Evolutionary conservation across 2,113 vertebrate genomes (phyloP), one percentile per base, ranked within the genome.

Genomic region (Alligator mississippiensis): DNA sequence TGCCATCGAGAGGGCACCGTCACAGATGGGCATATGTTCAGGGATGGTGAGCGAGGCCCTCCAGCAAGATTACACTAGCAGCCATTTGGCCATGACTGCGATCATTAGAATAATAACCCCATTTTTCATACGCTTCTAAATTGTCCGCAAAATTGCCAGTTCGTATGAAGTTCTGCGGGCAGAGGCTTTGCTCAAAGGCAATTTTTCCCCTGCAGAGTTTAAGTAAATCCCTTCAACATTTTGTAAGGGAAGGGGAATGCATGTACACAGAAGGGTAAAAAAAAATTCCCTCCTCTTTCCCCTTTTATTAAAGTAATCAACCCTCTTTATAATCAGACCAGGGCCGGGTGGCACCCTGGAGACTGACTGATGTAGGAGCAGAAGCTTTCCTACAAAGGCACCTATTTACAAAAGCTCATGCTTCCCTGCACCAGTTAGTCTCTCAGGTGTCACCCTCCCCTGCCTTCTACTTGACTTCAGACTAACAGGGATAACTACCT

Each of bases 41-140:
- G 0, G 0, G 58, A 63, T 0, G 7, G 80, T 22, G 79, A 28
- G 60, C 4, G 22, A 4, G 82, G 93, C 93, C 95, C 74, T 88
- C 25, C 0, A 92, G 94, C 77, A 76, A 85, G 0, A 6, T 2
- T 13, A 68, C 60, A 80, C 77, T 86, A 93, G 88, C 93, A 75
- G 78, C n/a, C 1, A 0, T 54, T 64, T 77, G 80, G 93, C 96
- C 93, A 57, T 58, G 84, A 93, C 0, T 0, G 79, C 94, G 84
- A 80, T n/a, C 1, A 1, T 55, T 85, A 21, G 64, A 82, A 94
- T 54, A 91, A 92, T 86, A 87, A 90, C 55, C 59, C 88, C 15
- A 16, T 57, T 91, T 93, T 84, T 94, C 92, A 68, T 85, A 85
- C 79, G 92, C 88, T 1, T 2, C 87, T 96, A 93, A 74, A 96